Conservation (phyloP, 2,797 vertebrate genomes). For the Paramormyrops hopkinsi region DNA sequence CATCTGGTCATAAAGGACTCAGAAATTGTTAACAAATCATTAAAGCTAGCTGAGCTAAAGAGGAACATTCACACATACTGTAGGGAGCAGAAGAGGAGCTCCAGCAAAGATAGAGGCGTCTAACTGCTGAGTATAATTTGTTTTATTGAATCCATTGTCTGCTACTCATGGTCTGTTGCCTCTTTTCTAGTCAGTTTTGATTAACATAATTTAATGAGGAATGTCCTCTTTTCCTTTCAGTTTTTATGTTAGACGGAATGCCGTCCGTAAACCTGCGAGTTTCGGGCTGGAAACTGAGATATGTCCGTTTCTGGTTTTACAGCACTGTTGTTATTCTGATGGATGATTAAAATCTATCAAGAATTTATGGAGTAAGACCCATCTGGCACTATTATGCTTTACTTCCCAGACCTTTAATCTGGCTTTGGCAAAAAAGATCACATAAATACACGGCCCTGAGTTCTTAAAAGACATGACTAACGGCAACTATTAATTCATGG, state of each 20-base stretch:
- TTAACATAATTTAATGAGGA: not conserved
- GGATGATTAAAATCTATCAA: constrained; percentile 6
- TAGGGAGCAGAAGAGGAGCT: not conserved
- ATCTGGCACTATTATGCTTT: not conserved
- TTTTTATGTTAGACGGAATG: not conserved
- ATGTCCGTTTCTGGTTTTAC: constrained; percentile 2
- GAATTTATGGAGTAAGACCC: not conserved
- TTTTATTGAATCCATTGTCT: not conserved
- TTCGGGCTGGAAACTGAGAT: not conserved
- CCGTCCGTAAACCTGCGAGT: not conserved
- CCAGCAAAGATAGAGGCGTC: not conserved
- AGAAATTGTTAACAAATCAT: not conserved
- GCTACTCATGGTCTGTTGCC: not conserved
- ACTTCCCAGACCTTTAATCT: not conserved
- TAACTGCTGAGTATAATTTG: not conserved
- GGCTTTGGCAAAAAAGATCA: not conserved
- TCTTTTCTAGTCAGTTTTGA: not conserved
- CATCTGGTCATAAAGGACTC: not conserved
- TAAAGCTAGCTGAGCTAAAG: not conserved
- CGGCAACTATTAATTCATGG: constrained; percentile 3
- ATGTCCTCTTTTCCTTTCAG: not conserved
- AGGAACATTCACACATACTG: not conserved
- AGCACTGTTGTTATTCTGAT: not conserved
- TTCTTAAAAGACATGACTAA: not conserved
- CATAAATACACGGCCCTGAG: not conserved